Base-by-base conservation (phyloP, 2,888 invertebrate species). In the Tenthredo distinguenda region DNA sequence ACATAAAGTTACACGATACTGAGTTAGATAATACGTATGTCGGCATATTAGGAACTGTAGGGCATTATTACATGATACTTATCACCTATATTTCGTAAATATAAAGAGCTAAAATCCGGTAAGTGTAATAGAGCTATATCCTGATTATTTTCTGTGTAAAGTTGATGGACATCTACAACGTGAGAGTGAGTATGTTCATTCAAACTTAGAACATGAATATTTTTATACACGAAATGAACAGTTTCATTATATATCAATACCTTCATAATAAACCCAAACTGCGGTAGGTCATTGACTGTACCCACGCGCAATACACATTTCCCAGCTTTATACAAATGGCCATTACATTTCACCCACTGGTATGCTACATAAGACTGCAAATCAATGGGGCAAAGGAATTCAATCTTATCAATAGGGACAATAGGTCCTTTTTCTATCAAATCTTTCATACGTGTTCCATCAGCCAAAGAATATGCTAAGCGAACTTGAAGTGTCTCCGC, bases 361-460 rank as follows among this genome's bases (percentile, higher is more conserved):
- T 62, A 26, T 62, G 62, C 62, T 10, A 62, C 7, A 62, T 62
- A 62, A 62, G 62, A 62, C 26, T 62, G n/a, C n/a, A 62, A 9
- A 62, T 62, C 62, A 62, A 62, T 62, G 1, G 62, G 62, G n/a
- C 12, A 26, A 62, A 62, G 62, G 62, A 62, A 62, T 62, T 62
- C 62, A 10, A 62, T 7, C 26, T 26, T 62, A 62, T 62, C n/a
- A n/a, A n/a, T n/a, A n/a, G n/a, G n/a, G n/a, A n/a, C 62, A 62
- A 62, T 62, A 62, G 62, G 62, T 26, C 62, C 62, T 62, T 62
- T 62, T 62, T 47, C 43, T 62, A 62, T 62, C 62, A 62, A 62
- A 62, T 62, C 2, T n/a, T 62, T 62, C 62, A 62, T 62, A 9
- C 26, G 62, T 62, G 62, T 62, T 62, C 62, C 62, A 62, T 62